These are phyloP conservation scores for Erpornis zantholeuca DNA, from an alignment of 2,113 vertebrate genomes.

Conservation along the genomic window DNA sequence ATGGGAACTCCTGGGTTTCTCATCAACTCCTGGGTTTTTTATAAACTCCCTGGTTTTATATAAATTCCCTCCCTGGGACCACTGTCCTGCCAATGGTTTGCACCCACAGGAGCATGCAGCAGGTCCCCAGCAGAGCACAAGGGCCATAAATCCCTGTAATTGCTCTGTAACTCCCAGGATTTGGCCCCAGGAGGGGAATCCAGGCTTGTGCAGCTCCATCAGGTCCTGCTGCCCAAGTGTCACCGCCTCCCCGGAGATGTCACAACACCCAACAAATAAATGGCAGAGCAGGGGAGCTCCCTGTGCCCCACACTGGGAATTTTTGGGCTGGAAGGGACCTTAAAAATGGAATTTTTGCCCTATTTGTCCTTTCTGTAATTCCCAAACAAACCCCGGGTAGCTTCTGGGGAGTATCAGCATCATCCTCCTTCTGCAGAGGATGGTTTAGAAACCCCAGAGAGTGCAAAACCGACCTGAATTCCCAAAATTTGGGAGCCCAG, in stretches of 20 bases:
- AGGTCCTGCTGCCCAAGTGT: neutral
- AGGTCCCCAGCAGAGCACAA: neutral
- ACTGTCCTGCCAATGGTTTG: neutral
- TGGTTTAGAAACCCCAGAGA: neutral
- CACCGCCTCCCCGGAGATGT: neutral
- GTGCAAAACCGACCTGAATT: neutral
- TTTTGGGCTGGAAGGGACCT: neutral
- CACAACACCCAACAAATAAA: neutral
- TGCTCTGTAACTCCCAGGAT: neutral
- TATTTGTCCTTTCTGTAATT: neutral
- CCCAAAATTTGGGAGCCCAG: neutral
- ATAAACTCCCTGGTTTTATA: neutral
- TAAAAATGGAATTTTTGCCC: neutral
- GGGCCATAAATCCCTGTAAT: neutral
- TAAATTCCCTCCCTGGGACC: neutral
- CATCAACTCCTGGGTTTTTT: neutral
- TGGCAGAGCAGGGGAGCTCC: neutral
- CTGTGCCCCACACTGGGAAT: neutral
- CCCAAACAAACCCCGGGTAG: neutral
- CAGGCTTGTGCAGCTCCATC: neutral
- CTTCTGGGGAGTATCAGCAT: neutral
- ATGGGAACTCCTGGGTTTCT: neutral
- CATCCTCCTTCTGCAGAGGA: neutral
- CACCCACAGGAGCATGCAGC: neutral
- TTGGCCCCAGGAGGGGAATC: neutral